Base-by-base conservation (phyloP, 2,797 vertebrate genomes). In the Crocidura indochinensis region DNA sequence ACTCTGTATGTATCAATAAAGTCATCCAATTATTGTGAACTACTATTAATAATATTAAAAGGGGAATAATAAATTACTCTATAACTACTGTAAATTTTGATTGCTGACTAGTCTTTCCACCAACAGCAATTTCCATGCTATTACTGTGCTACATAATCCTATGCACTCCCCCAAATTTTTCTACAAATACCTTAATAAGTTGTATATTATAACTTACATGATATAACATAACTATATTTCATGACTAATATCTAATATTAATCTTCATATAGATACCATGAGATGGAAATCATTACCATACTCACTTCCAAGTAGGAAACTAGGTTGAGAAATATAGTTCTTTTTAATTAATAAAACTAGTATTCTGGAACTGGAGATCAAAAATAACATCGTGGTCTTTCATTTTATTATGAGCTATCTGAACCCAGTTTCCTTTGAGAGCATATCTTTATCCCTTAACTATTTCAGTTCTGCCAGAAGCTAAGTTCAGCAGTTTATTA, bases 41-140 rank as follows among this genome's bases (percentile, higher is more conserved):
- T 79, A 72, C 4, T 77, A 24, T 75, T 49, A 84, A 38, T 68
- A 81, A n/a, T 77, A 68, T 68, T 56, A 46, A 56, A 87, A 4
- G 78, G 38, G n/a, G 27, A 6, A 51, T 27, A 1, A 29, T 44
- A 0, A 81, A n/a, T 64, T 26, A 27, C n/a, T 4, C 7, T 8
- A 10, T 19, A 38, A 20, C 10, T 20, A 10, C 15, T 79, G 44
- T 6, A 29, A 10, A 8, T 68, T 73, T 81, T 76, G 65, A 11
- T 71, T 47, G 29, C 20, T 69, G 49, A 19, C 20, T 29, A 67
- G 10, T 46, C 8, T 31, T 14, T 60, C 46, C 38, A 31, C 6
- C 67, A 62, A 44, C 12, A 74, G 60, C 72, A 75, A 47, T 46
- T 38, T 20, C 22, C 22, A 11, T 29, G 44, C 29, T 69, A 8